Evolutionary conservation across 1,140 invertebrate species (phyloP), one percentile per base, ranked within the genome.

Genomic region (Drosophila ficusphila): DNA sequence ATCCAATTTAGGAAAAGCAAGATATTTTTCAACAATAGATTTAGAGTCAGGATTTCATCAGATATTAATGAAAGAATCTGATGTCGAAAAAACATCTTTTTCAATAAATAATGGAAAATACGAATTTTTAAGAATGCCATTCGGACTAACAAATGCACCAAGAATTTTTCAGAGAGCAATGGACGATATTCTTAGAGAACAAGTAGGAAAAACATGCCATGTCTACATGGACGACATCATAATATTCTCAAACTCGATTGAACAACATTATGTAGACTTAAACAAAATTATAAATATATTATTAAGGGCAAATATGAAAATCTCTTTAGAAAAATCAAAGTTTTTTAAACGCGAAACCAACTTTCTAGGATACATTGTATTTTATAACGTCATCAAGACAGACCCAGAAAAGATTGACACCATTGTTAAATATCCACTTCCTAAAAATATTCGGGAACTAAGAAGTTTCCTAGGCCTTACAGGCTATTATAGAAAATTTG

Each of bases 41-140:
- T 51, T 86, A 23, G 29, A 56, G 61, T 49, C 42, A n/a, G 67
- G 74, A n/a, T 81, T 74, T 9, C 58, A 78, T 65, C 75, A 86
- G 18, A 67, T 88, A 33, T 25, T 33, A 60, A 65, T 39, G 92
- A 91, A 31, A 21, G 34, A 25, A 52, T 38, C 49, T 11, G 33
- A 38, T 23, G n/a, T 19, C 5, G 2, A 33, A 33, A 49, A 49
- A 34, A 49, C 29, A 12, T 31, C 16, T 21, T 49, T 51, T 33
- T 33, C 27, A 33, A 5, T 9, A 33, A 51, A 33, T 12, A 23
- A 71, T 92, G 16, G 79, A 89, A 33, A 33, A 11, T 33, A 33
- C 11, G 11, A 33, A n/a, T 11, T n/a, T 33, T n/a, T 33, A n/a
- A n/a, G 25, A 27, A 27, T 27, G 25, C 25, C 25, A 27, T 27